phyloP scores from a whole-genome alignment of 2,888 invertebrate species.

The Caenorhabditis drosophilae region DNA sequence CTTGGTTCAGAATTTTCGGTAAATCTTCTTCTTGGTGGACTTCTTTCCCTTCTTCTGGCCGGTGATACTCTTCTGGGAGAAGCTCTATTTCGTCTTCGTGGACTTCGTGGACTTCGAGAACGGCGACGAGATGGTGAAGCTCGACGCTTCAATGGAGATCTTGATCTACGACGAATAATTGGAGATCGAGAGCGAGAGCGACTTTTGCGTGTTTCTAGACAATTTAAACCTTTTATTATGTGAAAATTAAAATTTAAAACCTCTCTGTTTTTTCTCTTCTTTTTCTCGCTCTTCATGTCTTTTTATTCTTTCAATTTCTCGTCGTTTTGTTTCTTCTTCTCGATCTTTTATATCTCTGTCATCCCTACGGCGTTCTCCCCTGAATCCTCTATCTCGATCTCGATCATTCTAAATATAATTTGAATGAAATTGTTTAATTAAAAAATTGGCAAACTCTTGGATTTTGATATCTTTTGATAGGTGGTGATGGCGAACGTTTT shows the following conservation, averaged over 20 bases:
- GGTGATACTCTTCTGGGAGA: conserved; percentile 12
- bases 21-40: conserved; percentile 12
- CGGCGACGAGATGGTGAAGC: conserved; percentile 4
- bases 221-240: too few relatives aligned
- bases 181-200: conserved; percentile 14
- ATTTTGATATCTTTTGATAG: too few relatives aligned
- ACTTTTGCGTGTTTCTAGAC: neutral
- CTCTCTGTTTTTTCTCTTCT: neutral
- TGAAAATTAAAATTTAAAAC: too few relatives aligned
- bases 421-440: too few relatives aligned
- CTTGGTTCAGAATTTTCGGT: conserved; percentile 4
- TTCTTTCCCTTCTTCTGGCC: conserved; percentile 3
- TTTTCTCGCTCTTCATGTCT: conserved; percentile 26
- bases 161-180: conserved; percentile 12
- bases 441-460: too few relatives aligned
- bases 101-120: conserved; percentile 1
- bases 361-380: conserved; percentile 9
- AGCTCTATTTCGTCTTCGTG: conserved; percentile 4
- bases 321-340: conserved; percentile 35
- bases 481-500: conserved; percentile 2
- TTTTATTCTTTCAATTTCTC: conserved; percentile 28
- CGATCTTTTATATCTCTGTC: conserved; percentile 22
- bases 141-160: conserved; percentile 9
- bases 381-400: conserved; percentile 8
- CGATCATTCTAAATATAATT: conserved; percentile 4